A percentile compares a stretch with the other conserved stretches of the same genome.
Conservation (phyloP, 2,113 vertebrate species). For the Verasper variegatus region DNA sequence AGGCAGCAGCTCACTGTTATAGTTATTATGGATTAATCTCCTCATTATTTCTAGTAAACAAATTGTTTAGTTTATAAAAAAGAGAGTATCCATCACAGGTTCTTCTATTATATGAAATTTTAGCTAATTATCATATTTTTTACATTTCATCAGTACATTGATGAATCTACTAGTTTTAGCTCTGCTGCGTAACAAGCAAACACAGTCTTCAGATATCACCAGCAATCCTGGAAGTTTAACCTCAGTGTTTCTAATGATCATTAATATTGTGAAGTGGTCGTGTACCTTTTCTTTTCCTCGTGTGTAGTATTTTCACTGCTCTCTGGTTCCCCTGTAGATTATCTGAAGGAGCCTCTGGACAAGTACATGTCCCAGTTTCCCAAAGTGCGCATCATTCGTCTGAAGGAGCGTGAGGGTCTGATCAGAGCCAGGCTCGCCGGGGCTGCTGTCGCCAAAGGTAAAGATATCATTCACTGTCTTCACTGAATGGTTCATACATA, state of each 20-base stretch:
- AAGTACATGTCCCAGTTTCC: slow-evolving; percentile 89
- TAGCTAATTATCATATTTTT: too few relatives aligned
- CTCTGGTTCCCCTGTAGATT: slow-evolving; percentile 74
- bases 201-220: too few relatives aligned
- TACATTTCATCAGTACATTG: too few relatives aligned
- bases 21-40: too few relatives aligned
- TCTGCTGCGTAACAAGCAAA: too few relatives aligned
- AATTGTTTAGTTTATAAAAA: too few relatives aligned
- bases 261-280: background rate
- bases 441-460: slow-evolving; percentile 89
- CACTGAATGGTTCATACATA: background rate
- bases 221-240: too few relatives aligned
- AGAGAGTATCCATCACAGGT: too few relatives aligned
- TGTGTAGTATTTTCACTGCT: background rate
- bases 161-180: too few relatives aligned
- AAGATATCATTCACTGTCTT: background rate
- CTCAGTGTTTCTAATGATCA: background rate
- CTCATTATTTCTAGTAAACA: too few relatives aligned
- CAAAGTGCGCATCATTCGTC: slow-evolving; percentile 91
- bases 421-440: slow-evolving; percentile 93
- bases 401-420: slow-evolving; percentile 92
- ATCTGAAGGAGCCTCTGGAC: slow-evolving; percentile 90
- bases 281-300: background rate
- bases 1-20: too few relatives aligned
- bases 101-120: too few relatives aligned